Base-by-base conservation (phyloP, 1,140 invertebrate genomes). In the Apis florea region DNA sequence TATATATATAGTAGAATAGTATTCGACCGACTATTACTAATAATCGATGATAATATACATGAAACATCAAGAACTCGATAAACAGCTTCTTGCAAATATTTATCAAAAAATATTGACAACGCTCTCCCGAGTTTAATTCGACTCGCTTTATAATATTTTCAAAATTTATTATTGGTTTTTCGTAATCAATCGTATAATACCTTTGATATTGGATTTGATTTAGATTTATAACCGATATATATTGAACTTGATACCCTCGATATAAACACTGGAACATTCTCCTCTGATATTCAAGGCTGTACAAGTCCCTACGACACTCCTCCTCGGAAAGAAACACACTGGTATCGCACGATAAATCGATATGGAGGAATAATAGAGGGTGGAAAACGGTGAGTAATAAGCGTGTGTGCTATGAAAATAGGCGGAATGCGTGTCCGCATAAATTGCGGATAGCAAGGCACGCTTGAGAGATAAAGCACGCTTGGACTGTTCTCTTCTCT, bases 331-430 rank as follows among this genome's bases (percentile, higher is more conserved):
- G 63, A 63, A 74, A 24, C 21, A 75, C 58, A 24, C 3, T 13
- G 49, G 24, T n/a, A n/a, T n/a, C n/a, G 31, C 5, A 19, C 24
- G n/a, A 75, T 75, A 75, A 75, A 75, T 75, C 73, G 73, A 40
- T 73, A 73, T 49, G 24, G 49, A 2, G 17, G 26, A 47, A 76
- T 76, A 76, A 76, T 76, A 66, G 73, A 75, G 73, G 73, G 73
- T 75, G 73, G 73, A 75, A 61, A 64, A 53, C 73, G 49, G 61
- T 54, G n/a, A 54, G 66, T 76, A 76, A 76, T 66, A 76, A 76
- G 12, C 59, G 26, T 31, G 24, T 51, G 61, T 53, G 61, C 49
- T 21, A 66, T n/a, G 73, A 31, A 54, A 66, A 76, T 26, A 49
- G 13, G 61, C 66, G 47, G 61, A 76, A 76, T 54, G 51, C 49